A percentile compares a stretch with the other conserved stretches of the same genome.
Evolutionary conservation across 2,113 vertebrate species (phyloP).

Genomic region (Trogon melanurus): DNA sequence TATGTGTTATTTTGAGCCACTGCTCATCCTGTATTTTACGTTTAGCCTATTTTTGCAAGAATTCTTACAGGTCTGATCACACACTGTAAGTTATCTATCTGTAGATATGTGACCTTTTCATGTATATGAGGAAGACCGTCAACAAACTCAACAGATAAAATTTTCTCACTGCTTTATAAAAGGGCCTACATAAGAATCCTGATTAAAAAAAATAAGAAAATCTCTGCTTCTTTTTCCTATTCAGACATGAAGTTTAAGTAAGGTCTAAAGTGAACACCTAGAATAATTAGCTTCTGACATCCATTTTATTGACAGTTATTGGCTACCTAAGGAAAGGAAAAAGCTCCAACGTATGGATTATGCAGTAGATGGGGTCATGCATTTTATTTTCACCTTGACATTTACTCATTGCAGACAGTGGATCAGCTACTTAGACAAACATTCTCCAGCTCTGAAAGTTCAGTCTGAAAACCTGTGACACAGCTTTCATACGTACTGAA

Average conservation of each 20-base stretch:
- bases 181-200: not conserved
- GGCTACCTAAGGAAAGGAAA: not conserved
- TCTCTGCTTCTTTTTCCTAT: not conserved
- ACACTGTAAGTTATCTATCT: not conserved
- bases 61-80: not conserved
- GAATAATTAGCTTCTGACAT: not conserved
- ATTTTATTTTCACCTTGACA: conserved; percentile 54
- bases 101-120: not conserved
- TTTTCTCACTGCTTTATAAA: not conserved
- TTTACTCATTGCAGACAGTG: not conserved
- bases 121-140: not conserved
- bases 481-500: not conserved
- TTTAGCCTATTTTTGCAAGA: not conserved
- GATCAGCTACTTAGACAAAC: conserved; percentile 43
- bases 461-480: conserved; percentile 19
- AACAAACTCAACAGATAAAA: not conserved
- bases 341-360: conserved; percentile 44
- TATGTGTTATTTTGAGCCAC: not conserved
- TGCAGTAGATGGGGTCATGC: not conserved
- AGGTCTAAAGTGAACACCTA: not conserved
- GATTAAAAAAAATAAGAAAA: not conserved
- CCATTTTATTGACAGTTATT: conserved; percentile 51
- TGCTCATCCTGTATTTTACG: not conserved
- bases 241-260: not conserved
- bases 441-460: conserved; percentile 46